These are phyloP conservation scores for Epinotia brunnichana DNA, from an alignment of 2,888 invertebrate genomes.

Conservation along the genomic window DNA sequence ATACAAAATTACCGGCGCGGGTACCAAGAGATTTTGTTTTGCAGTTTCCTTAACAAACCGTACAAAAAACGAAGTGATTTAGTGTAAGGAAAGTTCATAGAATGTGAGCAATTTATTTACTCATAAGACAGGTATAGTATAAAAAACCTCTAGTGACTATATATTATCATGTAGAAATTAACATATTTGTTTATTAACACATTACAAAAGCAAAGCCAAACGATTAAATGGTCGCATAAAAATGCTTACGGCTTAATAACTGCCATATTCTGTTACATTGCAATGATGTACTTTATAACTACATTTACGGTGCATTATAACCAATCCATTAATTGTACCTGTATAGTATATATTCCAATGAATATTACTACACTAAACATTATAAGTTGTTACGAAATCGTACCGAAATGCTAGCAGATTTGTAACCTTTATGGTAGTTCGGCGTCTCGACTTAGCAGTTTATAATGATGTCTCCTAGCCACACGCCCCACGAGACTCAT, in stretches of 20 bases:
- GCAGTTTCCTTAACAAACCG: conserved; percentile 21
- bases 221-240: neutral
- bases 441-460: neutral
- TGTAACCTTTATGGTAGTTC: neutral
- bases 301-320: no score
- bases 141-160: no score
- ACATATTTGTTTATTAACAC: neutral
- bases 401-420: neutral
- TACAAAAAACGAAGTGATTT: neutral
- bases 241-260: neutral
- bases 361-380: no score
- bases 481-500: conserved; percentile 16
- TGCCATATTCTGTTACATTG: neutral
- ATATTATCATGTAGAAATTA: no score
- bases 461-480: conserved; percentile 19
- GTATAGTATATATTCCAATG: no score
- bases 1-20: conserved; percentile 54
- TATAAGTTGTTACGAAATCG: neutral
- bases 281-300: neutral
- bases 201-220: neutral
- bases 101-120: neutral
- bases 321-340: no score
- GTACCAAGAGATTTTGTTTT: conserved; percentile 46
- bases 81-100: neutral
- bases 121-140: no score